These are phyloP conservation scores for Podilymbus podiceps DNA, from an alignment of 2,113 vertebrate genomes.

Conservation along the genomic window DNA sequence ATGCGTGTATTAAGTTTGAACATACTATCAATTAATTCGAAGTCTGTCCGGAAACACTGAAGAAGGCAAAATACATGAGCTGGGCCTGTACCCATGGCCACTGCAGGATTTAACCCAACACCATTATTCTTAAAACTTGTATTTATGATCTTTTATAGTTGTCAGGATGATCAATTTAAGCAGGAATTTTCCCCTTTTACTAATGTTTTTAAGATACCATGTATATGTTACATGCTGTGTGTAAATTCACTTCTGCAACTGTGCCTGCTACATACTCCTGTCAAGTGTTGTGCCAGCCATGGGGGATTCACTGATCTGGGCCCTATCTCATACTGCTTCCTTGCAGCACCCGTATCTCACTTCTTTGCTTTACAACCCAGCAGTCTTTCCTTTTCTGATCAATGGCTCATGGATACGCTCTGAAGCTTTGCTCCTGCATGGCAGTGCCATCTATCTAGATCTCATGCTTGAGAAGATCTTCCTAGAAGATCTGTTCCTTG, in stretches of 20 bases:
- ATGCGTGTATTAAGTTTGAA: background rate
- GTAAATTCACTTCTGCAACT: background rate
- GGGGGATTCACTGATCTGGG: background rate
- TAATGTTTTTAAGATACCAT: background rate
- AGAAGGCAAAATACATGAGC: background rate
- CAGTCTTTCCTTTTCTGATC: background rate
- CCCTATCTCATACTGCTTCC: background rate
- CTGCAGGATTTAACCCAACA: background rate
- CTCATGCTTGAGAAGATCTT: background rate
- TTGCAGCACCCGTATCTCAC: background rate
- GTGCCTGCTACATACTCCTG: background rate
- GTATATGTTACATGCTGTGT: background rate
- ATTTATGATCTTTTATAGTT: background rate
- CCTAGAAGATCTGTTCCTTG: background rate
- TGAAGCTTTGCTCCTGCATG: background rate
- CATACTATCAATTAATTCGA: background rate
- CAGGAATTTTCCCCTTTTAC: background rate
- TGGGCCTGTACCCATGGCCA: background rate
- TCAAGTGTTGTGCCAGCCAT: rapidly evolving
- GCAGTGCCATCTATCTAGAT: background rate
- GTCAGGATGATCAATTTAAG: background rate
- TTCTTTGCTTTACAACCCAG: background rate
- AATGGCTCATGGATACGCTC: background rate
- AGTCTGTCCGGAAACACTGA: background rate
- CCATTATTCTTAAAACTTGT: background rate